Base-by-base conservation (phyloP, 2,113 vertebrate genomes). In the Hystrix brachyura region DNA sequence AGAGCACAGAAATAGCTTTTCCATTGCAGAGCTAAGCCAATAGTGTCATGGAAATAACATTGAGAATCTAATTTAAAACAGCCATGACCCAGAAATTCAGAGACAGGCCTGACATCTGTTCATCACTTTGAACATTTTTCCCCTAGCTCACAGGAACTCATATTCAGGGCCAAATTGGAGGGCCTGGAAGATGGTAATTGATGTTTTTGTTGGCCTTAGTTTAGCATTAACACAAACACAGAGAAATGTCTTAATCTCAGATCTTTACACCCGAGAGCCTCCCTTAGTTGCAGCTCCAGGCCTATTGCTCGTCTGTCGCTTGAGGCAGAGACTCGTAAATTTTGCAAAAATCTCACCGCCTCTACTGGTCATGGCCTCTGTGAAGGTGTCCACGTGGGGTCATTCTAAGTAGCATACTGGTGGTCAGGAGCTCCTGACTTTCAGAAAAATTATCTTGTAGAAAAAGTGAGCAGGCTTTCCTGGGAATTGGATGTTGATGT, bases 21-120 rank as follows among this genome's bases (percentile, higher is more conserved):
- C 15, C 83, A 86, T 38, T 78, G 27, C 46, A 69, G 91, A 93
- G 34, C 0, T 0, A 60, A 90, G 81, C 95, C 95, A 90, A 90
- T 85, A 82, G 51, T 43, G 80, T 48, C 1, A 21, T 64, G 86
- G 79, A 85, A 87, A 87, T 34, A 79, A 29, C 79, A 59, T 0
- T 67, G 94, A 83, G 69, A 69, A 53, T 93, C 78, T 95, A 95
- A 97, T 97, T 94, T 83, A 76, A 96, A 98, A 97, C 94, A 98
- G 94, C 67, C 62, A 17, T 62, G 72, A 79, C 92, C 89, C 92
- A 97, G 90, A 95, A 81, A 87, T 76, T 87, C 80, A 11, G 96
- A 82, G 92, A 57, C 18, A 7, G 29, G 85, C 62, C 85, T 95
- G 82, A 60, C 53, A 62, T 69, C 29, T 53, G 19, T 59, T 92